Base-by-base conservation (phyloP, 2,113 vertebrate species). In the Notothenia rossii region DNA sequence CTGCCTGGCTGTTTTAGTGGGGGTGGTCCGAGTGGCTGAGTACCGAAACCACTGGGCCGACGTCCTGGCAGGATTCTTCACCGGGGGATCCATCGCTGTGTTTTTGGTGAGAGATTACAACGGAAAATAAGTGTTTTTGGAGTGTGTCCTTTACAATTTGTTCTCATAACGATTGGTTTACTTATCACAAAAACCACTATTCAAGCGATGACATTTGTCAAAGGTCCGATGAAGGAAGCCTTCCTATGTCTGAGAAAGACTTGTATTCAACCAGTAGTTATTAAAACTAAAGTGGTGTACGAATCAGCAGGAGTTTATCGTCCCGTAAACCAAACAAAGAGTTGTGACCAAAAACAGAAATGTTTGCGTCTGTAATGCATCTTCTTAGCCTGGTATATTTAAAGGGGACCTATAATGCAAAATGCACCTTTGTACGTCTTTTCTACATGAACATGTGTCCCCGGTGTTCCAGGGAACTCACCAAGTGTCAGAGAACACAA, bases 31-130 rank as follows among this genome's bases (percentile, higher is more conserved):
- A 1, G 97, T 98, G 75, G 96, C 96, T 0, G 97, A 98, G 88
- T 97, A 97, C 86, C 96, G 97, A 10, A 98, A 97, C 93, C 97
- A 98, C 91, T 98, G 97, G 97, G 93, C 95, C 0, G 97, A 98
- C 0, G 96, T 98, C 71, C 89, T 98, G 69, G 96, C 96, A 0
- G 97, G 97, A 54, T 97, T 96, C 91, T 93, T 97, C 86, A 96
- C 96, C 0, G 97, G 97, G 0, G 95, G 93, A 1, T 92, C 96
- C 80, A 97, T 98, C 5, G 96, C 97, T 8, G 93, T 95, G 40
- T 98, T 98, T 75, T 79, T 98, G 96, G 97, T 98, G 85, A 96
- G 96, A 88, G 43, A 10, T 22, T 22, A 1, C 29, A 51, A 36
- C 10, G 29, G 46, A 48, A 29, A 54, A 17, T 18, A 20, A 45